Conservation (phyloP, 2,888 invertebrate species). For the Pyrrhia umbra region DNA sequence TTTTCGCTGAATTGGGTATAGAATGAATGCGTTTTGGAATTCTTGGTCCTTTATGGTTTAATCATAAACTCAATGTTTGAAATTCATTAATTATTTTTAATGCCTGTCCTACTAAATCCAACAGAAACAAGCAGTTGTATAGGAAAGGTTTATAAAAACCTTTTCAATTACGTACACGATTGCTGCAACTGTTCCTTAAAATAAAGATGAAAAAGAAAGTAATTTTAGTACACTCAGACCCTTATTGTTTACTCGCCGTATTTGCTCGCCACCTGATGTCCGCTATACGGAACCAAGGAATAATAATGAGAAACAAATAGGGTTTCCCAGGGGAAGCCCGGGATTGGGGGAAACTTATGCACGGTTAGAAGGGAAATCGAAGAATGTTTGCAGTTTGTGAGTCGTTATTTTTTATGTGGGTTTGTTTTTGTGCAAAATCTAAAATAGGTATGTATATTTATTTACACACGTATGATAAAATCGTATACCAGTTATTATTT, state of each 20-base stretch:
- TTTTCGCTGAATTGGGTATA: background rate
- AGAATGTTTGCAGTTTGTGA: slow-evolving; percentile 35
- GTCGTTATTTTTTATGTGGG: slow-evolving; percentile 5
- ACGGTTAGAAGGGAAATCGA: slow-evolving; percentile 12
- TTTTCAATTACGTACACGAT: slow-evolving; percentile 8
- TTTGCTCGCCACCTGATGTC: slow-evolving; percentile 64
- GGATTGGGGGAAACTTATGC: slow-evolving; percentile 33
- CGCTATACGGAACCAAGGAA: slow-evolving; percentile 32
- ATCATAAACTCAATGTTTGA: too few species aligned
- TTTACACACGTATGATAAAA: too few species aligned
- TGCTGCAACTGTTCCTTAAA: slow-evolving; percentile 27
- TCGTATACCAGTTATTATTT: too few species aligned
- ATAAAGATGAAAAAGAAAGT: slow-evolving; percentile 43
- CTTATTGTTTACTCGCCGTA: slow-evolving; percentile 45
- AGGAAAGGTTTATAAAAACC: background rate
- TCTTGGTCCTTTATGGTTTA: too few species aligned
- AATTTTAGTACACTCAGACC: slow-evolving; percentile 35
- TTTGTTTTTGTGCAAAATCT: too few species aligned
- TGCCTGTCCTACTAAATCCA: too few species aligned
- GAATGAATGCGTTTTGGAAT: background rate
- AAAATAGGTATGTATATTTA: too few species aligned
- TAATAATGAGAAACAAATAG: slow-evolving; percentile 67
- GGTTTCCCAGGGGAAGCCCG: slow-evolving; percentile 23
- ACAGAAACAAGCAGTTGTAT: background rate
- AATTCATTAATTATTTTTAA: too few species aligned